Conservation (phyloP, 1,140 invertebrate genomes). For the Bombus breviceps region DNA sequence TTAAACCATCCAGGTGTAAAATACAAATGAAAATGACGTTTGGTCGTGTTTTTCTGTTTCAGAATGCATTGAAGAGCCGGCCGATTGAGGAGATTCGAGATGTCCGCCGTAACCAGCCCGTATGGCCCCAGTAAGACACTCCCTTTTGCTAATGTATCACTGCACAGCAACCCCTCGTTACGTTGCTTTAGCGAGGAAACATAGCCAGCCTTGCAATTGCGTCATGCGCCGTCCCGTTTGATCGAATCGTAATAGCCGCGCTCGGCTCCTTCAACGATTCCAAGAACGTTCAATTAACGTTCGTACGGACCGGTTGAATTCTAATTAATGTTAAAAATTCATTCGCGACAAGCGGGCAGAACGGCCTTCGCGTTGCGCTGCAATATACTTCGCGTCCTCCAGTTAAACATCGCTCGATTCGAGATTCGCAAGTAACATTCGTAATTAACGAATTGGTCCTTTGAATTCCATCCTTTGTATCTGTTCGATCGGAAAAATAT, state of each 20-base stretch:
- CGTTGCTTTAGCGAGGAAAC: background rate
- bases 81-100: conserved; percentile 74
- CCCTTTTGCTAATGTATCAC: conserved; percentile 10
- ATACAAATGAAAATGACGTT: background rate
- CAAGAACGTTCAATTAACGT: conserved; percentile 49
- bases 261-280: conserved; percentile 14
- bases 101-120: conserved; percentile 82
- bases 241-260: conserved; percentile 30
- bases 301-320: conserved; percentile 41
- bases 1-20: background rate
- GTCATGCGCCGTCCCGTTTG: conserved; percentile 39
- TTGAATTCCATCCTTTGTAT: background rate
- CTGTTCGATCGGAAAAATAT: background rate
- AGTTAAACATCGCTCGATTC: conserved; percentile 6
- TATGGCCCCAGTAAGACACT: conserved; percentile 81
- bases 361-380: conserved; percentile 28
- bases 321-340: conserved; percentile 66
- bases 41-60: conserved; percentile 68
- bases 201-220: conserved; percentile 15
- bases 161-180: background rate
- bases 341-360: conserved; percentile 41
- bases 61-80: conserved; percentile 78
- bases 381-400: background rate
- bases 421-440: background rate
- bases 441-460: background rate